Evolutionary conservation across 30 jellyfish, hydroid and myxozoan species (phyloP), one percentile per base, ranked within the genome.

Genomic region (Calvadosia cruxmelitensis): DNA sequence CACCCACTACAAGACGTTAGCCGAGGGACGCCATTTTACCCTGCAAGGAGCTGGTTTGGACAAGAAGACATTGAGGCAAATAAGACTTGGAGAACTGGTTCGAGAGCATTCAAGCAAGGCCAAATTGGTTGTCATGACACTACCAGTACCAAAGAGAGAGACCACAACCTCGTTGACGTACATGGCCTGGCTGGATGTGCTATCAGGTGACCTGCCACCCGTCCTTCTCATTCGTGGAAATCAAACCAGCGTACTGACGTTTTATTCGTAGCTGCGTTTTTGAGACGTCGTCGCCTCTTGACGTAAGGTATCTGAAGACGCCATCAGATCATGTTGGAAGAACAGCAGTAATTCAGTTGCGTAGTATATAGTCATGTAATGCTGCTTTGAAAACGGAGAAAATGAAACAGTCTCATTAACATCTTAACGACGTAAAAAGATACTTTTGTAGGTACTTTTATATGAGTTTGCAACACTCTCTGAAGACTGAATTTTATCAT

Each of bases 141-240:
- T 88, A 78, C 97, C 97, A n/a, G 68, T 88, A 49, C 94, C 97
- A 10, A 81, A 79, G 71, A 77, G 72, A 49, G 66, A 80, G 16
- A 81, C 79, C 26, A 93, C 79, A 79, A 76, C 94, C 68, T 62
- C 93, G 24, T 53, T 79, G 15, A 76, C 71, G 84, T 88, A 80
- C 72, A 88, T 88, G 94, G 79, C 94, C 63, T 88, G 97, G 97
- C 35, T 88, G 27, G 97, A 88, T 68, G 93, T 82, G 70, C 74
- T 88, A 29, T 80, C 97, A 0, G 63, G 70, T 24, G 97, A 81
- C 57, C 70, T 88, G 24, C 91, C 97, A 72, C 97, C 97, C 0
- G 90, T 88, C 15, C 52, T 88, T 57, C 48, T 88, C 71, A 78
- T 88, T 42, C 83, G 97, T 65, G 97, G 97, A 27, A 88, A 88